Percentiles rank a stretch among this genome's conserved stretches.
Evolutionary conservation across 2,797 vertebrate genomes (phyloP).

Genomic region (Melanitta fusca): DNA sequence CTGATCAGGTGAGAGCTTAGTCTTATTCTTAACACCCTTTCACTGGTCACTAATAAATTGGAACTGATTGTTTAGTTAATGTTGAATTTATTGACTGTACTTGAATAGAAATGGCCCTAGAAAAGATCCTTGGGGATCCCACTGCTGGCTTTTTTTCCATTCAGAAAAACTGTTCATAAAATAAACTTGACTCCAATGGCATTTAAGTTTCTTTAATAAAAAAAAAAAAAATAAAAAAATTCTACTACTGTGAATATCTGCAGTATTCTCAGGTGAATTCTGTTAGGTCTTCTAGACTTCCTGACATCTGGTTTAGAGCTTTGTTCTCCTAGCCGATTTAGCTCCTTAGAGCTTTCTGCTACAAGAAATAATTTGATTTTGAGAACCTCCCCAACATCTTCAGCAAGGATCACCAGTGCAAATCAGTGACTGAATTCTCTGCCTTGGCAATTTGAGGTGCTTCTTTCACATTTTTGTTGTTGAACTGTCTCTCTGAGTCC

Average conservation of each 20-base stretch:
- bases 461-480: background rate
- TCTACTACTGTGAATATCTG: background rate
- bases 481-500: background rate
- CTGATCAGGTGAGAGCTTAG: background rate
- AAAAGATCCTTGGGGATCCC: background rate
- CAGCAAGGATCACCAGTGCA: background rate
- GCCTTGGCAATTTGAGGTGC: background rate
- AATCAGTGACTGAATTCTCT: background rate
- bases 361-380: background rate
- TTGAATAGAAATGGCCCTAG: background rate
- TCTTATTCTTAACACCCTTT: background rate
- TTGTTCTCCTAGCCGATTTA: background rate
- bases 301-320: background rate
- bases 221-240: too few relatives aligned
- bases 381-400: background rate
- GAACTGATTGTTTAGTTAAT: background rate
- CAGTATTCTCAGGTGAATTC: accelerated
- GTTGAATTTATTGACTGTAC: background rate
- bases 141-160: background rate
- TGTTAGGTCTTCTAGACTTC: background rate
- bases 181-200: background rate
- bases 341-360: background rate
- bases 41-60: background rate
- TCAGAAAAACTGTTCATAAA: background rate
- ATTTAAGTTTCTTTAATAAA: background rate